Base-by-base conservation (phyloP, 2,113 vertebrate genomes). In the Spea multiplicata region DNA sequence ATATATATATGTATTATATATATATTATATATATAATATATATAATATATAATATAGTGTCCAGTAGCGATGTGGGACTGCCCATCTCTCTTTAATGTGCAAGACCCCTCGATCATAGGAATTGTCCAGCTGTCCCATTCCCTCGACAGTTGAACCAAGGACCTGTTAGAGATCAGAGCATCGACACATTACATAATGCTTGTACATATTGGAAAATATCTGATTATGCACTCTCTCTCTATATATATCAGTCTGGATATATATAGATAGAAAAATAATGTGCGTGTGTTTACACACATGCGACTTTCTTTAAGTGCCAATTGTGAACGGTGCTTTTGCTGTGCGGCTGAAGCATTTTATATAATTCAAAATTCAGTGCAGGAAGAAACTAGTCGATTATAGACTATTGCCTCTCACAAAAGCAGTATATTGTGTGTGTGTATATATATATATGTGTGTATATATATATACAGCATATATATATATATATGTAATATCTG, bases 151-250 rank as follows among this genome's bases (percentile, higher is more conserved):
- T 52, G 65, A 68, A 65, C 65, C 53, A 66, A 68, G 74, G 66
- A 57, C 57, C 66, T 76, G 74, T 76, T 68, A 68, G 52, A 76
- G 66, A 68, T 68, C 66, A 69, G 65, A 69, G 66, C 74, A 68
- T 49, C 45, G 46, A 68, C 6, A 12, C 52, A 44, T n/a, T 45
- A 44, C 46, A 47, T 47, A 30, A 16, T 76, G 16, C 44, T 50
- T 69, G 74, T 45, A 53, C 13, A 59, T 69, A 59, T 46, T 5
- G 8, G 53, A 10, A 65, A 46, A 55, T 57, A 68, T 76, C 62
- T 68, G 74, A 76, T 76, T 69, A 68, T 76, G 74, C 53, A 3
- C 16, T 8, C 55, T 59, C 55, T 59, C 55, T 59, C 30, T 65
- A 50, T 65, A 65, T 7, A 64, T 10, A 53, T 46, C 66, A 67